phyloP scores from a whole-genome alignment of 2,888 invertebrate species.

The Gasteruption jaculator region DNA sequence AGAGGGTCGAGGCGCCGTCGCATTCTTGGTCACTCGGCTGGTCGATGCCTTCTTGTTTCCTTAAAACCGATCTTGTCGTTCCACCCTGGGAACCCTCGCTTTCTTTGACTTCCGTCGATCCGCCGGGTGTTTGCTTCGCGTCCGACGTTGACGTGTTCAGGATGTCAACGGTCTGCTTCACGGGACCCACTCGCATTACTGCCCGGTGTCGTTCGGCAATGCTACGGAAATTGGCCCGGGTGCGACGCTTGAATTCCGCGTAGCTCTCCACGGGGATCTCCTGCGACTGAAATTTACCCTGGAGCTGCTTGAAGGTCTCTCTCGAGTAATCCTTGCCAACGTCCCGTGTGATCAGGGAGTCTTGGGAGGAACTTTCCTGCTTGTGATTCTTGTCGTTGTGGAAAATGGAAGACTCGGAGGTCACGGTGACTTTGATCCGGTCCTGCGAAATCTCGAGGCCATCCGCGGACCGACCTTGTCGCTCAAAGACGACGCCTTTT shows the following conservation, averaged over 20 bases:
- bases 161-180: background rate
- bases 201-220: constrained; percentile 15
- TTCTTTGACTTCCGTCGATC: constrained; percentile 6
- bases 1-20: constrained; percentile 28
- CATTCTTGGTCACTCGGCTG: constrained; percentile 36
- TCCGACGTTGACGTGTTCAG: constrained; percentile 6
- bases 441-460: constrained; percentile 32
- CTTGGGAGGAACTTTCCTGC: constrained; percentile 23
- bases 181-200: background rate
- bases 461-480: constrained; percentile 41
- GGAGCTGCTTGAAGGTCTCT: constrained; percentile 39
- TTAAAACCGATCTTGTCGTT: constrained; percentile 36
- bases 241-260: constrained; percentile 42
- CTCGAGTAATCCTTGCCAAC: constrained; percentile 22
- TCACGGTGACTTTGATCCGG: constrained; percentile 12
- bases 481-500: constrained; percentile 27
- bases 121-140: constrained; percentile 6
- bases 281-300: constrained; percentile 39
- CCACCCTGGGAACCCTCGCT: constrained; percentile 9
- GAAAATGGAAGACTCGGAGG: constrained; percentile 7
- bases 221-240: constrained; percentile 27
- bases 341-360: constrained; percentile 17
- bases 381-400: constrained; percentile 1
- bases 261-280: constrained; percentile 41
- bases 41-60: constrained; percentile 43